A percentile compares a stretch with the other conserved stretches of the same genome.
Evolutionary conservation across 2,797 vertebrate species (phyloP).

Genomic region (Phrynocephalus vlangalii): DNA sequence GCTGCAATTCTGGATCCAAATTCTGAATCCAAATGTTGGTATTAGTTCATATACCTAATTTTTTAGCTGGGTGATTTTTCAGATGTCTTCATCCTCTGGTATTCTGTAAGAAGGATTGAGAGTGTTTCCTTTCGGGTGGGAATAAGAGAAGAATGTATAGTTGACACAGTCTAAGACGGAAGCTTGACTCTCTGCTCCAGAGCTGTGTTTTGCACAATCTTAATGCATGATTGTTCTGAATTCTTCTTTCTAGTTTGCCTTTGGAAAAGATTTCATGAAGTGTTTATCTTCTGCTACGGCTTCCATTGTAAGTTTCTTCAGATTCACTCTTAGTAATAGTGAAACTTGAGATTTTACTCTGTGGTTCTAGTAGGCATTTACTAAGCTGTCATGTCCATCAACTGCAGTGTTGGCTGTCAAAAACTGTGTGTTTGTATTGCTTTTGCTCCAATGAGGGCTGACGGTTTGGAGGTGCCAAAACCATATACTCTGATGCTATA

Average conservation of each 20-base stretch:
- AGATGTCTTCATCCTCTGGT: background rate
- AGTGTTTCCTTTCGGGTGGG: background rate
- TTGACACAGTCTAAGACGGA: background rate
- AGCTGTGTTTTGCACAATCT: constrained; percentile 26
- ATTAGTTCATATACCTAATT: too few relatives aligned
- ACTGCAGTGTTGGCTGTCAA: background rate
- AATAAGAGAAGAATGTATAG: too few relatives aligned
- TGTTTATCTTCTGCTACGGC: constrained; percentile 89
- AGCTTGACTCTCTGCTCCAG: background rate
- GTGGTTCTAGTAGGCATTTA: background rate
- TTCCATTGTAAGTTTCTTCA: constrained; percentile 88
- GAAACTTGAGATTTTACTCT: constrained; percentile 13
- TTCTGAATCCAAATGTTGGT: too few relatives aligned
- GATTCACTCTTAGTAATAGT: constrained; percentile 42
- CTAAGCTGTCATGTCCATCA: background rate
- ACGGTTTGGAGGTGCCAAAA: background rate
- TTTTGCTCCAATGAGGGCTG: background rate
- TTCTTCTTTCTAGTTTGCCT: constrained; percentile 83
- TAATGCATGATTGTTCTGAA: constrained; percentile 25
- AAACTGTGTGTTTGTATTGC: background rate
- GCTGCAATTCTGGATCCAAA: too few relatives aligned
- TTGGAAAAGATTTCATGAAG: constrained; percentile 93
- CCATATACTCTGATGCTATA: too few relatives aligned
- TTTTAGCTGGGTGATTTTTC: background rate
- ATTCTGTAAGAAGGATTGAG: background rate